phyloP scores from a whole-genome alignment of 2,888 invertebrate genomes.

The Ypsolopha scabrella region DNA sequence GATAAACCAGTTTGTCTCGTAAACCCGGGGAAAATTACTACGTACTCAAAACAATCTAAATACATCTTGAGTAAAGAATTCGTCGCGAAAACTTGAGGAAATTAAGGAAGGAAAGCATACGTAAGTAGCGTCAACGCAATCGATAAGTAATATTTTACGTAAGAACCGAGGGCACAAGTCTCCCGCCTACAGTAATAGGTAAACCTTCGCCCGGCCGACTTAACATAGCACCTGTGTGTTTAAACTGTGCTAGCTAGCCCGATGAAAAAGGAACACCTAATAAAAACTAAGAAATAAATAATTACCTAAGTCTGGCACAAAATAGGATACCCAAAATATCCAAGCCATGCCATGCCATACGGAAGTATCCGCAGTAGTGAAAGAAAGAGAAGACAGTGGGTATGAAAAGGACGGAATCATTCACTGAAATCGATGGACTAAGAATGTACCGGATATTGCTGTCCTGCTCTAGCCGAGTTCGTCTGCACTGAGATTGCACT shows the following conservation, averaged over 20 bases:
- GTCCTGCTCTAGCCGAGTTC: conserved; percentile 41
- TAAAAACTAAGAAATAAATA: too few relatives aligned
- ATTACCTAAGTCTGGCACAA: background rate
- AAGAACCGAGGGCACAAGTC: conserved; percentile 9
- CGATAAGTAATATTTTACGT: conserved; percentile 22
- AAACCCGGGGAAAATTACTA: too few relatives aligned
- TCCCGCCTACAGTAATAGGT: background rate
- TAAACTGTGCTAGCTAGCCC: too few relatives aligned
- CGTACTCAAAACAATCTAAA: too few relatives aligned
- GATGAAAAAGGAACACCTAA: too few relatives aligned
- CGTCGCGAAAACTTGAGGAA: background rate
- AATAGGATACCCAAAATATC: conserved; percentile 9
- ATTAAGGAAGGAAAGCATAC: background rate
- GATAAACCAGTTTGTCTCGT: too few relatives aligned
- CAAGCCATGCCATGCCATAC: conserved; percentile 1
- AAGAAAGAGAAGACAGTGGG: conserved; percentile 33
- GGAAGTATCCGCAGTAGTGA: conserved; percentile 39
- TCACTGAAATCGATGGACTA: conserved; percentile 54
- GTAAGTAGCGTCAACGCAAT: background rate
- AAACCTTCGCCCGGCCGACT: too few relatives aligned
- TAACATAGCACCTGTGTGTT: too few relatives aligned
- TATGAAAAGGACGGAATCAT: conserved; percentile 31
- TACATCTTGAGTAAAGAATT: too few relatives aligned
- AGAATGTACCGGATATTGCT: conserved; percentile 17
- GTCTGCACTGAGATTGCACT: conserved; percentile 48